phyloP scores from a whole-genome alignment of 2,888 invertebrate genomes.

The Sarcophaga subvicina region DNA sequence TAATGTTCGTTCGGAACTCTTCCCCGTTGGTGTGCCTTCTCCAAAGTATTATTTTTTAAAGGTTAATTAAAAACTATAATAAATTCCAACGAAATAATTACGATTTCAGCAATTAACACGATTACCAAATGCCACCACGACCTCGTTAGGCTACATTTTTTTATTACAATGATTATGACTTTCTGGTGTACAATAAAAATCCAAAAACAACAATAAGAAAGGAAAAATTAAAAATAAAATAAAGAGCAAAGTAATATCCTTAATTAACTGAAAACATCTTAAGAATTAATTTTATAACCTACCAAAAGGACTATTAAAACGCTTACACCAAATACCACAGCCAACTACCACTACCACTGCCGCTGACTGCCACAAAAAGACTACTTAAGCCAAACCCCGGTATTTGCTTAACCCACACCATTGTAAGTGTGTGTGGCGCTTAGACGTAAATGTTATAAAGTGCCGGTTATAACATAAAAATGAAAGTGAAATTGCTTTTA shows the following conservation, averaged over 20 bases:
- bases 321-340: not conserved
- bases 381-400: no score
- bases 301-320: conserved; percentile 11
- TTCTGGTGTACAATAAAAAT: not conserved
- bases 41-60: not conserved
- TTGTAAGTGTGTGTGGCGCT: no score
- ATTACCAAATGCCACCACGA: not conserved
- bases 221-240: not conserved
- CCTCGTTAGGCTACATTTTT: not conserved
- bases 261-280: conserved; percentile 31
- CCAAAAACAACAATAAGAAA: no score
- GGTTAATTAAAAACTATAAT: not conserved
- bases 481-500: not conserved
- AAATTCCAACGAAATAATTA: not conserved
- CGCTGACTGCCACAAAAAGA: not conserved
- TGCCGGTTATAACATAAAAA: not conserved
- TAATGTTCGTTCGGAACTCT: no score
- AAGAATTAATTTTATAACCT: conserved; percentile 17
- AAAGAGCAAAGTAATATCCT: not conserved
- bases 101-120: conserved; percentile 8
- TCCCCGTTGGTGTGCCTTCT: no score
- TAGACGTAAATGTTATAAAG: not conserved
- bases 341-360: not conserved
- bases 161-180: conserved; percentile 8
- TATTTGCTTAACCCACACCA: no score